Evolutionary conservation across 1,140 invertebrate species (phyloP), one percentile per base, ranked within the genome.

Genomic region (Hyles euphorbiae): DNA sequence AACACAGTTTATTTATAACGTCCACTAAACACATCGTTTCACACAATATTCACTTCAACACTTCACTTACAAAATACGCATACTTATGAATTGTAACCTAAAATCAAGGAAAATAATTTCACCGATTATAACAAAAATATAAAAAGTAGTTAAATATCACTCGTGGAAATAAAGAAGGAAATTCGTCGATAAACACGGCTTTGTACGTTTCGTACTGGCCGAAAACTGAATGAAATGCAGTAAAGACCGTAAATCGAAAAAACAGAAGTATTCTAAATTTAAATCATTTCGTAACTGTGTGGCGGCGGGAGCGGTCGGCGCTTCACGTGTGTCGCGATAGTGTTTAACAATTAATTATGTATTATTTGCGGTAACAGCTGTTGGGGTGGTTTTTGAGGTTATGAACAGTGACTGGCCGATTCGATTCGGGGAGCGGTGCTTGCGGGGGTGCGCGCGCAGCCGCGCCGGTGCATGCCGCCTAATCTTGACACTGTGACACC

Each of bases 211-310:
- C 36, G 56, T n/a, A 56, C 74, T 71, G 66, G 67, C 70, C 65
- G 70, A 72, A 83, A 81, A 86, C 82, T 87, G 83, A 87, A 87
- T 86, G 82, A 70, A 81, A 69, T 64, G 70, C 67, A 67, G 72
- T 76, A 80, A 57, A 50, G 12, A 45, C 67, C 73, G 76, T 80
- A 81, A 83, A 80, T 63, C 61, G 75, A 72, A 84, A 81, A 76
- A 82, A 77, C 70, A 67, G 66, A 67, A 68, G 49, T 53, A 67
- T 81, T 84, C 82, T 83, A 85, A 78, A 74, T 82, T 77, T 86
- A 75, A 86, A 86, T 74, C 61, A 84, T 87, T 87, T 85, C 80
- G 81, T 78, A 84, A 84, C 66, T 63, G 72, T 60, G 65, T 70
- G 72, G 63, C 74, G 80, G 55, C 32, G 34, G 56, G 67, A 63